Percentiles rank a stretch among this genome's conserved stretches.
Conservation (phyloP, 2,797 vertebrate genomes). For the Spea hammondii region DNA sequence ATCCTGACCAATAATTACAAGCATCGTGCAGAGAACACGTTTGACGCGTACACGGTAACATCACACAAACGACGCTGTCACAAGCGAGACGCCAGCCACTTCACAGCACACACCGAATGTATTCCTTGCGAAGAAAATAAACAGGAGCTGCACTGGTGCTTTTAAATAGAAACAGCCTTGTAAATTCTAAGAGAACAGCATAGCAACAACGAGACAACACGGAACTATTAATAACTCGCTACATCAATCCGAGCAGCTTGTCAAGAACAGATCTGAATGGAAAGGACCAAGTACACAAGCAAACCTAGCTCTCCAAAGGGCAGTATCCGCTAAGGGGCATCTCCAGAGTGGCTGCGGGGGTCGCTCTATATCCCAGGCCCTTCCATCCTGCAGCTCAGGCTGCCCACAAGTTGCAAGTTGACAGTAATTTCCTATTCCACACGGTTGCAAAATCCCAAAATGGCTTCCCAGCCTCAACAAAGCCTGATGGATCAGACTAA, state of each 20-base stretch:
- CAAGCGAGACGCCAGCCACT: neutral
- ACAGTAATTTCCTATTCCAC: conserved; percentile 49
- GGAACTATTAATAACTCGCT: conserved; percentile 8
- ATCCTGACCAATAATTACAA: neutral
- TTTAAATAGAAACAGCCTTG: conserved; percentile 1
- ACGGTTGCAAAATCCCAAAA: conserved; percentile 81
- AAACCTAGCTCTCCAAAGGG: conserved; percentile 42
- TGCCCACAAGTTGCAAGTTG: conserved; percentile 58
- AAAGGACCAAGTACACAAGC: conserved; percentile 16
- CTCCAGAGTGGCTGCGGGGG: neutral
- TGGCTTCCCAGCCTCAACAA: conserved; percentile 87
- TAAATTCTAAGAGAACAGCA: conserved; percentile 7
- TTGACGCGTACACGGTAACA: neutral
- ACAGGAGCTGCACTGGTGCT: neutral
- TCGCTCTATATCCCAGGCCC: neutral
- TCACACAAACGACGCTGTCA: neutral
- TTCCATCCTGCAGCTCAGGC: neutral
- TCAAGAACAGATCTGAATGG: conserved; percentile 9
- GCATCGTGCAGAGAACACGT: neutral
- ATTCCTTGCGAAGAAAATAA: fast-evolving
- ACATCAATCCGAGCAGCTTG: neutral
- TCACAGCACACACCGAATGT: neutral
- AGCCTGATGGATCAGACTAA: conserved; percentile 75
- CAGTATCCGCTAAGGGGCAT: conserved; percentile 5
- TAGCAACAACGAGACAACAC: conserved; percentile 13